Evolutionary conservation across 2,797 vertebrate species (phyloP), one percentile per base, ranked within the genome.

Genomic region (Antennarius maculatus): DNA sequence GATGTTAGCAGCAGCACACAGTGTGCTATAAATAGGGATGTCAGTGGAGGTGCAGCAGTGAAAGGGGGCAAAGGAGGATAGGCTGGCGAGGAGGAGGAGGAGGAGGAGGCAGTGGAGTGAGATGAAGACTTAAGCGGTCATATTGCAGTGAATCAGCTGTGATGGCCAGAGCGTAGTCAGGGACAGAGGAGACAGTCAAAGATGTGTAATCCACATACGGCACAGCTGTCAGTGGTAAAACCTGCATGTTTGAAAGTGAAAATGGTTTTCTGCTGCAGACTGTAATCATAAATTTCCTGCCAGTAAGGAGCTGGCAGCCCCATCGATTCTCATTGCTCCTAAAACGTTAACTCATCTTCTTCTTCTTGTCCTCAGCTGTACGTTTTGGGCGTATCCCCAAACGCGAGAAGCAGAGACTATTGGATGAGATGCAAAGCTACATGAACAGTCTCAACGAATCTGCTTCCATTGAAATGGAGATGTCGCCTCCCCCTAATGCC

Each of bases 361-460:
- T 61, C 42, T 67, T 8, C 3, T 71, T 61, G 16, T 71, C 78
- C 69, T 79, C 79, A 95, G 94, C 94, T 82, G 94, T 95, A 66
- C 93, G 94, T 76, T 95, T 95, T 58, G 94, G 94, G 6, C 94
- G 94, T 50, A 95, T 95, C 73, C 94, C 94, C 27, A 95, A 95
- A 61, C 86, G 94, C 11, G 94, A 95, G 87, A 95, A 95, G 71
- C 94, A 94, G 83, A 86, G 94, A 12, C 89, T 95, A 0, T n/a
- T 95, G 86, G 94, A 95, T 37, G 94, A 95, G 83, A 94, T 95
- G 92, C 93, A 93, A 89, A 95, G 92, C 84, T 94, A 93, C 85
- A 93, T 94, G 91, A 94, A 93, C 89, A 94, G 91, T 62, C 92
- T 94, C 53, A 93, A 92, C 3, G 91, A 94, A 77, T 87, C 92